These are phyloP conservation scores for Tolmerus cingulatus DNA, from an alignment of 2,888 invertebrate species.

Conservation along the genomic window DNA sequence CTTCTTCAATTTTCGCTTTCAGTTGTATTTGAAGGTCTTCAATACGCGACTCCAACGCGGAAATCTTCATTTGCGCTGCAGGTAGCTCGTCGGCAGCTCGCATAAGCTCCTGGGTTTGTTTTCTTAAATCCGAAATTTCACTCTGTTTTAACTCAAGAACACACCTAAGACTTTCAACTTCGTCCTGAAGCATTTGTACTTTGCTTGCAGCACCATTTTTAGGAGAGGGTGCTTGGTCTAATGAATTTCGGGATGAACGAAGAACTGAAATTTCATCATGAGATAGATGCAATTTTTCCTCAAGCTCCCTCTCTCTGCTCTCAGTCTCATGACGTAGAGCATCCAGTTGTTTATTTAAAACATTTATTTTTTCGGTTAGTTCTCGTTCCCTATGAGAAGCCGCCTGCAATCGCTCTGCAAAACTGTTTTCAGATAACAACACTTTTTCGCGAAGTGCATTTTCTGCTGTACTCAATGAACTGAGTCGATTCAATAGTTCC, in stretches of 20 bases:
- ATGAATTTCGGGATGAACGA: constrained; percentile 48
- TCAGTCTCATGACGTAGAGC: constrained; percentile 55
- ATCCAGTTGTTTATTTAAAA: constrained; percentile 58
- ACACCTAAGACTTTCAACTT: constrained; percentile 83
- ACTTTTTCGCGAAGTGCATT: constrained; percentile 56
- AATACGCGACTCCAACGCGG: constrained; percentile 79
- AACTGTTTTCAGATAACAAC: constrained; percentile 54
- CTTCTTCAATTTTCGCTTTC: constrained; percentile 74
- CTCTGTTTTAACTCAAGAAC: constrained; percentile 89
- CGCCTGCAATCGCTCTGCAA: constrained; percentile 54
- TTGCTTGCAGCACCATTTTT: constrained; percentile 50
- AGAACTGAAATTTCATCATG: constrained; percentile 60
- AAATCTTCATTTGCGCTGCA: constrained; percentile 76
- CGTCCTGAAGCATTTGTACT: constrained; percentile 68
- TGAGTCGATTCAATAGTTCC: constrained; percentile 55
- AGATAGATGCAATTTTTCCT: constrained; percentile 59
- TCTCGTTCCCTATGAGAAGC: constrained; percentile 57
- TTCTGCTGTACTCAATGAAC: constrained; percentile 54
- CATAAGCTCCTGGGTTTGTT: constrained; percentile 73
- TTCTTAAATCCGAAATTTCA: constrained; percentile 81
- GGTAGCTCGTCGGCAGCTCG: constrained; percentile 79
- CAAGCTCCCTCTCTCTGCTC: constrained; percentile 57
- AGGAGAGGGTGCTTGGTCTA: constrained; percentile 44
- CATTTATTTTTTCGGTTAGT: constrained; percentile 57
- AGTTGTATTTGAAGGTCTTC: constrained; percentile 84